Evolutionary conservation across 2,888 invertebrate genomes (phyloP), one percentile per base, ranked within the genome.

Genomic region (Hyles lineata): DNA sequence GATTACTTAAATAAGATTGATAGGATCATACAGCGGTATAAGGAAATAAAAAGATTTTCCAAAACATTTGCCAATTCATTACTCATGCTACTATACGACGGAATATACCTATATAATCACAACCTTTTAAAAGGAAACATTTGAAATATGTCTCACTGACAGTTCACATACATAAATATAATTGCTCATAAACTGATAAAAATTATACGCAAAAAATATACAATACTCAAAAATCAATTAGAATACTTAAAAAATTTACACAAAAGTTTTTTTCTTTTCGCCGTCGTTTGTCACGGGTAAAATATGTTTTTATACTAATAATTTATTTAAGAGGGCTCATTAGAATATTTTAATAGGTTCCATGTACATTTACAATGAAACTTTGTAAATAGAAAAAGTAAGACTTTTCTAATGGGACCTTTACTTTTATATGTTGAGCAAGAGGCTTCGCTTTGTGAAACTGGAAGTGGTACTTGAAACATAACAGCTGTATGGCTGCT

Each of bases 331-430:
- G 2, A 43, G 43, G 43, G 43, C 43, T 43, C 43, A 15, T 43
- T 43, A 15, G 15, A 43, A 43, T 43, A 43, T 43, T 43, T 43
- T 43, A 43, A 43, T 43, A 3, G 43, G 43, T 43, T 2, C 43
- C n/a, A 7, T 55, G n/a, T 55, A 19, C 1, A 7, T 43, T 23
- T 67, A 67, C 25, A 50, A 23, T 11, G 17, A 50, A 55, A 21
- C 35, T 67, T 67, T 67, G 43, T 35, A 35, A 63, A 63, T 67
- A 60, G 43, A n/a, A 23, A 50, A 50, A 23, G n/a, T 5, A 50
- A 21, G 21, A 11, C 15, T n/a, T 43, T 23, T 50, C 23, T 17
- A 25, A 43, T 43, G 63, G 43, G n/a, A 19, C n/a, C 21, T 67
- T 50, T 23, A 0, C 23, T 67, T 67, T 67, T 25, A 50, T 23